Evolutionary conservation across 2,888 invertebrate genomes (phyloP).

Genomic region (Hirtodrosophila alboralis): DNA sequence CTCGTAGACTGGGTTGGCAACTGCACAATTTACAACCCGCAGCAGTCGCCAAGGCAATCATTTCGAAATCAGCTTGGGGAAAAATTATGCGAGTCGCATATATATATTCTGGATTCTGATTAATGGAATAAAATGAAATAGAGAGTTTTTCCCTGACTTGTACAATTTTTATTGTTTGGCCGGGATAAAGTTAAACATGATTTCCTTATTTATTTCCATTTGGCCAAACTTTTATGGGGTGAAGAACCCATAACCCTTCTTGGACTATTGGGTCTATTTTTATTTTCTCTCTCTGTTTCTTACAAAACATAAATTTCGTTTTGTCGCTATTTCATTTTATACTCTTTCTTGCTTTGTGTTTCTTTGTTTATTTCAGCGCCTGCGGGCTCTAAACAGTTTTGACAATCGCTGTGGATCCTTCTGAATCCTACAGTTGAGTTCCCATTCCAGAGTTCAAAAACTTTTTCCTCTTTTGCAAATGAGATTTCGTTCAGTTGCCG

Average conservation of each 20-base stretch:
- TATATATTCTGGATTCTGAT: constrained; percentile 35
- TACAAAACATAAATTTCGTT: constrained; percentile 62
- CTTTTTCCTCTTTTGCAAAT: constrained; percentile 65
- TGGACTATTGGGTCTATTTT: constrained; percentile 20
- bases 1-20: too few relatives aligned
- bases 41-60: constrained; percentile 19
- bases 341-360: constrained; percentile 14
- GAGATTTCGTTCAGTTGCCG: constrained; percentile 71
- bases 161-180: constrained; percentile 50
- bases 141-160: constrained; percentile 23
- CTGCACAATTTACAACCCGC: constrained; percentile 4
- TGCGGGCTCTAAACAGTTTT: constrained; percentile 48
- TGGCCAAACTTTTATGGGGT: constrained; percentile 20
- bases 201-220: constrained; percentile 72
- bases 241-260: constrained; percentile 39
- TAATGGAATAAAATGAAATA: constrained; percentile 23
- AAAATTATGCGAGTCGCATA: constrained; percentile 19
- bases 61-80: constrained; percentile 4
- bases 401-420: constrained; percentile 58
- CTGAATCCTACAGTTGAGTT: too few relatives aligned
- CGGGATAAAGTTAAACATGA: constrained; percentile 62
- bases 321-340: constrained; percentile 51
- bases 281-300: constrained; percentile 14
- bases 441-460: constrained; percentile 26
- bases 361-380: constrained; percentile 32